These are phyloP conservation scores for Brachionus asplanchnoidis DNA, from an alignment of 1,140 invertebrate genomes.

Conservation along the genomic window DNA sequence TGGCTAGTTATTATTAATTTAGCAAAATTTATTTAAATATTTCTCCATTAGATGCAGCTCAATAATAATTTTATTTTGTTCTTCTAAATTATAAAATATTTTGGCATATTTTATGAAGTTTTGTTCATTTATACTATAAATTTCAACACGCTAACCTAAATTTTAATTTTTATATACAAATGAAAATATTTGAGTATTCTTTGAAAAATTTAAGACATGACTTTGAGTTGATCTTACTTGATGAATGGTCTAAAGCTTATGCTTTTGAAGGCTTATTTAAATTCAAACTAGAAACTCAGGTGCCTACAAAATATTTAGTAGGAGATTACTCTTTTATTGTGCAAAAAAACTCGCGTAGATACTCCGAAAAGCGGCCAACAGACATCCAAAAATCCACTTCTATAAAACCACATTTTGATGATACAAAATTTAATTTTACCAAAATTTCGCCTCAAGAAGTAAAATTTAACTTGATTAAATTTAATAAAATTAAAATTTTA, in stretches of 20 bases:
- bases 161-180: not conserved
- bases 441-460: constrained; percentile 14
- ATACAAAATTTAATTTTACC: constrained; percentile 24
- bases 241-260: not conserved
- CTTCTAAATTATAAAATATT: too few species aligned
- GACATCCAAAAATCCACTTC: not conserved
- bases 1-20: too few species aligned
- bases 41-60: too few species aligned
- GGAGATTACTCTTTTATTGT: constrained; percentile 3
- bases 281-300: not conserved
- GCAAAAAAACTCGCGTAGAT: not conserved
- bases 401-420: not conserved
- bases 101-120: too few species aligned
- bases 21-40: too few species aligned
- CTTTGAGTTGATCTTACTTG: not conserved
- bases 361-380: not conserved
- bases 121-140: too few species aligned
- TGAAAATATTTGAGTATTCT: not conserved
- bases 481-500: not conserved
- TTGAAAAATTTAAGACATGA: not conserved
- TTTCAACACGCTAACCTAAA: too few species aligned
- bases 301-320: not conserved
- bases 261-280: not conserved
- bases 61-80: too few species aligned
- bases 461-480: not conserved